These are phyloP conservation scores for Ceriagrion tenellum DNA, from an alignment of 2,888 invertebrate species.

Conservation along the genomic window DNA sequence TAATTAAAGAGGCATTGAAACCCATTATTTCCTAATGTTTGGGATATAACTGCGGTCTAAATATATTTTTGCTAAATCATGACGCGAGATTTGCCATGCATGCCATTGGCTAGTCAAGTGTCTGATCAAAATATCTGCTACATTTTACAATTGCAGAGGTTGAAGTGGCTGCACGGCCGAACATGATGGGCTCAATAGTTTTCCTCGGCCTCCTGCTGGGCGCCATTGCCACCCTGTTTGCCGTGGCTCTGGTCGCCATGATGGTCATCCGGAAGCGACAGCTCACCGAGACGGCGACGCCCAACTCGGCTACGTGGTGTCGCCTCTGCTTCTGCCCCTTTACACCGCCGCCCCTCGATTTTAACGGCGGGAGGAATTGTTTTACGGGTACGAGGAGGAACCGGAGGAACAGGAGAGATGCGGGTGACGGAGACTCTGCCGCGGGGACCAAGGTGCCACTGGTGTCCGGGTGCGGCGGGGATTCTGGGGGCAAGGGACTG, in stretches of 20 bases:
- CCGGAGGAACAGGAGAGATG: background rate
- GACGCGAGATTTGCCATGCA: no score
- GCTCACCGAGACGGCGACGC: background rate
- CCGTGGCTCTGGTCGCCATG: background rate
- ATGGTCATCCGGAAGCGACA: conserved; percentile 40
- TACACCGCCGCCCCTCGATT: background rate
- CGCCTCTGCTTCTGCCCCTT: background rate
- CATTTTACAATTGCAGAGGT: background rate
- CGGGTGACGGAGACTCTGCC: background rate
- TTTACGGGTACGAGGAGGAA: background rate
- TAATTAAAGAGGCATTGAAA: no score
- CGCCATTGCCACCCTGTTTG: conserved; percentile 33
- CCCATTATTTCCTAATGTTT: no score
- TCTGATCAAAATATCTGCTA: no score
- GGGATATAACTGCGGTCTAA: no score
- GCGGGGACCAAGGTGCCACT: conserved; percentile 45
- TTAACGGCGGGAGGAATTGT: background rate
- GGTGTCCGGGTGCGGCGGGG: conserved; percentile 74
- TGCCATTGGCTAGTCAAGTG: no score
- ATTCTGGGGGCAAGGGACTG: no score
- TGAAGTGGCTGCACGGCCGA: background rate
- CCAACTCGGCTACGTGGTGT: background rate
- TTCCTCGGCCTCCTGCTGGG: conserved; percentile 40
- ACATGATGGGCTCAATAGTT: background rate
- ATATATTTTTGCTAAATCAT: no score